Percentiles rank a stretch among this genome's conserved stretches.
phyloP scores from a whole-genome alignment of 2,113 vertebrate species.

The Ammodytes marinus region DNA sequence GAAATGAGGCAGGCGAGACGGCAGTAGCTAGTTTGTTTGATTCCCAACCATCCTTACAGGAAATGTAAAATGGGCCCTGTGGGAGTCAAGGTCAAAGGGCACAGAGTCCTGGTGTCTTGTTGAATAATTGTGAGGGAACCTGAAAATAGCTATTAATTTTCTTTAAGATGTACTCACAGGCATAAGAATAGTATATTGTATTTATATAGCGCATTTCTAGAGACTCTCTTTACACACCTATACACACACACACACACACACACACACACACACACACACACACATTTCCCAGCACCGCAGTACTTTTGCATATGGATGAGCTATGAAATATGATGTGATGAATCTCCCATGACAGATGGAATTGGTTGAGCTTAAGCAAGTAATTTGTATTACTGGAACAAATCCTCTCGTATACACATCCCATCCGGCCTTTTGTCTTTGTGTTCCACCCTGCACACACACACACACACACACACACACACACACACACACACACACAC shows the following conservation, averaged over 20 bases:
- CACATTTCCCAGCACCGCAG: neutral
- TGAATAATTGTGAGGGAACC: slow-evolving; percentile 21
- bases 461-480: slow-evolving; percentile 58
- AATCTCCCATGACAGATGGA: slow-evolving; percentile 70
- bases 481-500: slow-evolving; percentile 21
- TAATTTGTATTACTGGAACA: slow-evolving; percentile 47
- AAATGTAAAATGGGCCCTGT: slow-evolving; percentile 74
- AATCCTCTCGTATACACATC: slow-evolving; percentile 50
- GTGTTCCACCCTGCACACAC: slow-evolving; percentile 11
- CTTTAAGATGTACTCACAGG: neutral
- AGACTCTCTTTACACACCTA: too few species aligned
- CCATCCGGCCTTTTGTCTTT: slow-evolving; percentile 55
- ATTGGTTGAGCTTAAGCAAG: slow-evolving; percentile 74
- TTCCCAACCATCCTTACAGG: slow-evolving; percentile 66
- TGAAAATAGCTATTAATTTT: slow-evolving; percentile 22
- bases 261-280: neutral
- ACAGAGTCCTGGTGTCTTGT: slow-evolving; percentile 12
- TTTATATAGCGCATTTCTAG: too few species aligned
- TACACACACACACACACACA: too few species aligned
- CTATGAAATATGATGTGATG: slow-evolving; percentile 56
- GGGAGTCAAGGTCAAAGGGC: slow-evolving; percentile 59
- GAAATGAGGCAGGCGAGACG: slow-evolving; percentile 30
- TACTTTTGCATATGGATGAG: slow-evolving; percentile 51
- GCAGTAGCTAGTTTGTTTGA: slow-evolving; percentile 46
- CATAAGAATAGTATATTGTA: too few species aligned